A percentile compares a stretch with the other conserved stretches of the same genome.
Evolutionary conservation across 2,797 vertebrate species (phyloP).

Genomic region (Eleutherodactylus coqui): DNA sequence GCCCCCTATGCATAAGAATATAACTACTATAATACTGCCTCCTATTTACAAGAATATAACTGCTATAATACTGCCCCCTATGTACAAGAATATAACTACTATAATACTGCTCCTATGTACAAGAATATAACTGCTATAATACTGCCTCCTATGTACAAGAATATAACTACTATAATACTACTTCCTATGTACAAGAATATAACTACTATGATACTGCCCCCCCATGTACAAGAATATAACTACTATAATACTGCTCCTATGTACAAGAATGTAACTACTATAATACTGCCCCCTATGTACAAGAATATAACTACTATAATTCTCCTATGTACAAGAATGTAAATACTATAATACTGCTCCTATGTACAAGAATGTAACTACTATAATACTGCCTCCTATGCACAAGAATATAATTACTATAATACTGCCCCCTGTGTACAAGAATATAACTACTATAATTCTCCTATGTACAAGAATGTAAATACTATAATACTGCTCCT

Average conservation of each 20-base stretch:
- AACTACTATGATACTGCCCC: no score
- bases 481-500: not conserved
- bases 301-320: constrained; percentile 17
- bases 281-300: not conserved
- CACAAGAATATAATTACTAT: not conserved
- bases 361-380: constrained; percentile 6
- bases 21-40: no score
- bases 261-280: constrained; percentile 10
- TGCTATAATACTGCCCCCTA: no score
- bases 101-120: no score
- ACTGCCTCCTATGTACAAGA: no score
- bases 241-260: not conserved
- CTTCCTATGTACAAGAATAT: no score
- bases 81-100: no score
- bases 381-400: not conserved
- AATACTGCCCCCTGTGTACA: not conserved
- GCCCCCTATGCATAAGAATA: no score
- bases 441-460: not conserved
- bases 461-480: no score
- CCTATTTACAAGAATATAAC: no score
- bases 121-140: no score
- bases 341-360: not conserved
- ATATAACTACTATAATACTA: no score
- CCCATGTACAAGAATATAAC: constrained; percentile 6
- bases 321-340: not conserved